These are phyloP conservation scores for Monopterus albus DNA, from an alignment of 2,113 vertebrate genomes.

Conservation along the genomic window DNA sequence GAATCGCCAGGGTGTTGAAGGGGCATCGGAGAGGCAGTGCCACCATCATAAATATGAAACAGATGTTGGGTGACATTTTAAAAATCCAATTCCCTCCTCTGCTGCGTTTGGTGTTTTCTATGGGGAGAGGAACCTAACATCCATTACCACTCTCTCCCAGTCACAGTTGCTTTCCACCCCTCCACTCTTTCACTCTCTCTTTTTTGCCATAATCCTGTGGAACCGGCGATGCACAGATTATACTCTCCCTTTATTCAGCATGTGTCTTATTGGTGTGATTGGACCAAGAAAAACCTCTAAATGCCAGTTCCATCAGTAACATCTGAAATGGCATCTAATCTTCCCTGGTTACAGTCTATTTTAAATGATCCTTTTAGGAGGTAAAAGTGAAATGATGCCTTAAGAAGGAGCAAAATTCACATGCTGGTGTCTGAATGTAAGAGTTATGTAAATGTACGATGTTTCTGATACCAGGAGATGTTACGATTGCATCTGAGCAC, in stretches of 20 bases:
- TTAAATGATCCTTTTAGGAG: constrained; percentile 48
- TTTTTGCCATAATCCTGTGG: constrained; percentile 60
- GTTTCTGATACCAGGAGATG: constrained; percentile 54
- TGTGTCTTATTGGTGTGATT: constrained; percentile 59
- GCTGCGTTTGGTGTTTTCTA: constrained; percentile 76
- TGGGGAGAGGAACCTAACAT: constrained; percentile 68
- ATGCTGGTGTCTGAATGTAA: constrained; percentile 42
- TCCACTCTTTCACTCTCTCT: constrained; percentile 28
- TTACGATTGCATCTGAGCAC: constrained; percentile 45
- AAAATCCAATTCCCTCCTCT: constrained; percentile 79
- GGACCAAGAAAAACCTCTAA: constrained; percentile 53
- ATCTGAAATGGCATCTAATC: constrained; percentile 71
- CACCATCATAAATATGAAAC: constrained; percentile 84
- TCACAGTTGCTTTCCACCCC: constrained; percentile 36
- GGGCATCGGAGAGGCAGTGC: constrained; percentile 75
- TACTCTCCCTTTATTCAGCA: constrained; percentile 59
- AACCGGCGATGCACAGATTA: constrained; percentile 76
- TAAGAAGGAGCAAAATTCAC: constrained; percentile 37
- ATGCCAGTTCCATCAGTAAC: constrained; percentile 51
- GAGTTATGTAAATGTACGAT: constrained; percentile 59
- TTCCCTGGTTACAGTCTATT: constrained; percentile 66
- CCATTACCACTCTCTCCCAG: constrained; percentile 48
- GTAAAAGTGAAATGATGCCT: constrained; percentile 52
- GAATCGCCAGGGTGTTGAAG: constrained; percentile 78
- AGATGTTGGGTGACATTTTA: constrained; percentile 84